Base-by-base conservation (phyloP, 2,888 invertebrate species). In the Minunthozetes semirufus region DNA sequence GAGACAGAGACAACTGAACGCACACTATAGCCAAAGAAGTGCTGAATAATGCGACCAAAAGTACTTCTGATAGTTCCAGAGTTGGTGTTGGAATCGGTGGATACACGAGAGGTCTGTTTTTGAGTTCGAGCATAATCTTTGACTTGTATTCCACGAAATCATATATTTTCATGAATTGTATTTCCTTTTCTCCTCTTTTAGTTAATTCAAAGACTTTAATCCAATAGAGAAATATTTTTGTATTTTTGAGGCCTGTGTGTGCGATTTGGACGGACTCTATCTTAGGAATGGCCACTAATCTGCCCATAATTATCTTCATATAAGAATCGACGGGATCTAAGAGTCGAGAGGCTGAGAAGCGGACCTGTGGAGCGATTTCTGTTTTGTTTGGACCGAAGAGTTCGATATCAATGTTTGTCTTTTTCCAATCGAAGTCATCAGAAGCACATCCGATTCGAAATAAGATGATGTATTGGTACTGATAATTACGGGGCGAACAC, bases 401-500 rank as follows among this genome's bases (percentile, higher is more conserved):
- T 46, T 70, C 70, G n/a, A 70, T 46, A 13, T 70, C 70, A 25
- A 70, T 25, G 8, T 46, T 70, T 11, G 70, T 70, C 15, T 48
- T 70, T 15, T 48, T 9, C 22, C 3, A 38, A 42, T 70, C 11
- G 22, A 70, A 70, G 48, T 70, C 27, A 25, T 25, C 25, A 0
- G 70, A 70, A 70, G 70, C 38, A 17, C 70, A 70, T 2, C 70
- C 70, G 19, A 70, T 42, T 17, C 42, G 4, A 4, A 70, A 13
- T 6, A 25, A 11, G 17, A 70, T 70, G 5, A 1, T 11, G 70
- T 70, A 70, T 17, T 70, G 70, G 13, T 25, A 48, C 1, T 9
- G 5, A 27, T 6, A 46, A 6, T n/a, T 70, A 15, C 17, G 6
- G 19, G 19, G 11, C 8, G 70, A 48, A 25, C 70, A 70, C 48